Conservation (phyloP, 2,888 invertebrate genomes). For the Lacanobia oleracea region DNA sequence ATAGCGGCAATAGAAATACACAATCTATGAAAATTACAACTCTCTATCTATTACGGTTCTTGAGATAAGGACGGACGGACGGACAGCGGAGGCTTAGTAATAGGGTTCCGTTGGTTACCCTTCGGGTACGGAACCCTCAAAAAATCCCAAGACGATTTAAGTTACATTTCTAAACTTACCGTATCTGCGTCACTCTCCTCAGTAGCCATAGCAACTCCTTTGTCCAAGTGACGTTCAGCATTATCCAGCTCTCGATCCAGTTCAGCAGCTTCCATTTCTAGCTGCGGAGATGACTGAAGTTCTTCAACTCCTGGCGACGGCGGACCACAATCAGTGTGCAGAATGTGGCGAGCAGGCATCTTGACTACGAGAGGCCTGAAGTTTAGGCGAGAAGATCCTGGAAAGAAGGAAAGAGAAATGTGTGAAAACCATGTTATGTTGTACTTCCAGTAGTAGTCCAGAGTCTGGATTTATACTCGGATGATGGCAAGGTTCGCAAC, state of each 20-base stretch:
- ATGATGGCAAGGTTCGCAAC: too few relatives aligned
- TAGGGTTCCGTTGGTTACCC: too few relatives aligned
- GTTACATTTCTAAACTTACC: slow-evolving; percentile 74
- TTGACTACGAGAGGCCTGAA: slow-evolving; percentile 81
- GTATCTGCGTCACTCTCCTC: slow-evolving; percentile 87
- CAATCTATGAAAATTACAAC: too few relatives aligned
- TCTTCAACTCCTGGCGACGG: slow-evolving; percentile 79
- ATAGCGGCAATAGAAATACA: too few relatives aligned
- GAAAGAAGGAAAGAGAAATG: slow-evolving; percentile 4
- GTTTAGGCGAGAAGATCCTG: slow-evolving; percentile 75
- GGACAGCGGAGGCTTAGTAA: too few relatives aligned
- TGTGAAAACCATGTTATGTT: too few relatives aligned
- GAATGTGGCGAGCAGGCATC: slow-evolving; percentile 78
- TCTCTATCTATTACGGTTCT: too few relatives aligned
- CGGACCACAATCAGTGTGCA: slow-evolving; percentile 71
- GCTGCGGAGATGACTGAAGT: slow-evolving; percentile 80
- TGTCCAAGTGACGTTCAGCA: slow-evolving; percentile 82
- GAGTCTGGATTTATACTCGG: neutral
- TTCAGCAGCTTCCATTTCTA: slow-evolving; percentile 81
- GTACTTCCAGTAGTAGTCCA: neutral
- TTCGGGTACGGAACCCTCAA: too few relatives aligned
- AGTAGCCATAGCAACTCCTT: slow-evolving; percentile 82
- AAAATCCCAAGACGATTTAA: neutral
- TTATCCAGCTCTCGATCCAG: slow-evolving; percentile 81
- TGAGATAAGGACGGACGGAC: too few relatives aligned